Evolutionary conservation across 64 coral and sea anemone species (phyloP).

Genomic region (Cladopsammia gracilis): DNA sequence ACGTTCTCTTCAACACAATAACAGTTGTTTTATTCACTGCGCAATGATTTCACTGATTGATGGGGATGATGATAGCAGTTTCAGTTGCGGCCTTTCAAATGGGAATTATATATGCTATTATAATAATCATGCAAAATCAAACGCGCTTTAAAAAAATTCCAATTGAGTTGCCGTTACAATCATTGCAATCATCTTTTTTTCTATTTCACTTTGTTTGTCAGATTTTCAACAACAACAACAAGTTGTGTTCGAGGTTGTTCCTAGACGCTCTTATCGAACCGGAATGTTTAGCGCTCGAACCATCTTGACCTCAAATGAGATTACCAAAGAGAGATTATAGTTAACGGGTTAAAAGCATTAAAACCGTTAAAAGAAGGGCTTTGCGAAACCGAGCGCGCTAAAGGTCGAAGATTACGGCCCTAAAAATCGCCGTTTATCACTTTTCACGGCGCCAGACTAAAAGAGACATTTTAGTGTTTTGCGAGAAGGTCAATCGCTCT

Average conservation of each 20-base stretch:
- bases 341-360: constrained; percentile 6
- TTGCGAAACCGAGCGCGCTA: background rate
- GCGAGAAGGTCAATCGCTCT: background rate
- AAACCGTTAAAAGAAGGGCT: constrained; percentile 44
- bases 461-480: background rate
- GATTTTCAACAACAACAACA: background rate
- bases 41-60: constrained; percentile 15
- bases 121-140: background rate
- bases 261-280: background rate
- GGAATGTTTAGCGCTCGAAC: constrained; percentile 30
- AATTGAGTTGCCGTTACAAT: background rate
- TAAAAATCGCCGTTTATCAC: constrained; percentile 35
- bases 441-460: background rate
- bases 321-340: constrained; percentile 35
- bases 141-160: background rate
- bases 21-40: background rate
- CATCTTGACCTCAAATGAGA: constrained; percentile 54
- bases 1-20: background rate
- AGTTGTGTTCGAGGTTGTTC: background rate
- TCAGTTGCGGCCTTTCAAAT: background rate
- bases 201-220: background rate
- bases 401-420: constrained; percentile 37
- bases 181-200: background rate
- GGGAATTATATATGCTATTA: background rate
- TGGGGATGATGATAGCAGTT: background rate